These are phyloP conservation scores for Gallinago paraguaiae DNA, from an alignment of 2,113 vertebrate genomes.

Conservation along the genomic window DNA sequence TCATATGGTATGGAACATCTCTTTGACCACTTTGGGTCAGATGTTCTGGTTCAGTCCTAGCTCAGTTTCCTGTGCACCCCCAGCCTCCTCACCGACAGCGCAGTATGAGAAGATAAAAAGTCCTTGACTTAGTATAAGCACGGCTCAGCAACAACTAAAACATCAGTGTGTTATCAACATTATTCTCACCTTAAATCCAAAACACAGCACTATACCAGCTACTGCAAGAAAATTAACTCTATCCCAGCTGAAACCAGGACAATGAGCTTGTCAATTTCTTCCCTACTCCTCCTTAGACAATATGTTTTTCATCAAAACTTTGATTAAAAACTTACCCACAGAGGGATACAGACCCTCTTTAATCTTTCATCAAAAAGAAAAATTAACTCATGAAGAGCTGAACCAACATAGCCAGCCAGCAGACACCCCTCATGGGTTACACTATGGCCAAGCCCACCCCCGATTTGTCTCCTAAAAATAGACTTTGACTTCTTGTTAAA, in stretches of 20 bases:
- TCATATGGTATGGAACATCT: neutral
- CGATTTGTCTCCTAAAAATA: neutral
- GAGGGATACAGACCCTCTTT: neutral
- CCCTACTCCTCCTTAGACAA: neutral
- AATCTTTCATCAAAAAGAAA: neutral
- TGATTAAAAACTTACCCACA: neutral
- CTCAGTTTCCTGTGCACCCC: neutral
- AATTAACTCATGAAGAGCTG: neutral
- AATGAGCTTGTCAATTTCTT: neutral
- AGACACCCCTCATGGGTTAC: neutral
- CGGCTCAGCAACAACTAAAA: neutral
- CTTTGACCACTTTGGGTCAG: neutral
- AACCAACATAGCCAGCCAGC: neutral
- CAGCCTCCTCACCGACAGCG: neutral
- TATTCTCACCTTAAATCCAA: neutral
- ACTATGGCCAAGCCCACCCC: neutral
- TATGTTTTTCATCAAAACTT: neutral
- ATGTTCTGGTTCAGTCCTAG: neutral
- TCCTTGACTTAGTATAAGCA: neutral
- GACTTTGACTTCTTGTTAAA: conserved; percentile 24
- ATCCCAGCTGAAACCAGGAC: neutral
- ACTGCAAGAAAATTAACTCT: neutral
- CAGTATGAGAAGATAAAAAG: neutral
- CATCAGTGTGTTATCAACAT: neutral
- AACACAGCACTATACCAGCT: neutral